phyloP scores from a whole-genome alignment of 2,888 invertebrate genomes.

The Dryomyza anilis region DNA sequence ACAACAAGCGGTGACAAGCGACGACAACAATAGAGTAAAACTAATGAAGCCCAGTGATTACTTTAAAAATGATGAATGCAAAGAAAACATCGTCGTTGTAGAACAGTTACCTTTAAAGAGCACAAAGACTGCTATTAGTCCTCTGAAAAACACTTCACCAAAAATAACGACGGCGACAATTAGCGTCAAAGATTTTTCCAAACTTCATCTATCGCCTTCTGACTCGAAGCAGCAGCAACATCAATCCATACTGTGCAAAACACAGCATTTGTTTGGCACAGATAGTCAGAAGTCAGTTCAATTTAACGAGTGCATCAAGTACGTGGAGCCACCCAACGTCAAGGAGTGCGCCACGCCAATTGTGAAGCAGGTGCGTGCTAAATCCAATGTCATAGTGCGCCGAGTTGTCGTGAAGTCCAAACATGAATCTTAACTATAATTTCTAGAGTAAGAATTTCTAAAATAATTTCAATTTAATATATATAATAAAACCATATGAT shows the following conservation, averaged over 20 bases:
- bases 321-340: not conserved
- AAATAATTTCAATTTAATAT: too few species aligned
- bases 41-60: too few species aligned
- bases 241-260: constrained; percentile 39
- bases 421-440: constrained; percentile 28
- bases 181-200: not conserved
- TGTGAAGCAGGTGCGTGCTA: constrained; percentile 40
- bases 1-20: too few species aligned
- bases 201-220: not conserved
- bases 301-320: constrained; percentile 40
- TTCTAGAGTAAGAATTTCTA: too few species aligned
- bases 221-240: not conserved
- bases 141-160: not conserved
- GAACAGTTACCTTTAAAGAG: too few species aligned
- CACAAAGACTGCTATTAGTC: too few species aligned
- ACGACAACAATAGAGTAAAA: too few species aligned
- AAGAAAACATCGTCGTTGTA: too few species aligned
- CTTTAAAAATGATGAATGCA: too few species aligned
- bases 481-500: too few species aligned
- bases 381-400: constrained; percentile 49
- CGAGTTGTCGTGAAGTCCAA: constrained; percentile 49
- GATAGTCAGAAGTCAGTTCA: constrained; percentile 47
- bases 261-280: constrained; percentile 43
- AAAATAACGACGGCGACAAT: not conserved
- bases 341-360: constrained; percentile 3